Percentiles rank a stretch among this genome's conserved stretches.
These are phyloP conservation scores for Astropecten irregularis DNA, from an alignment of 53 echinoderm and acorn worm genomes.

Conservation along the genomic window DNA sequence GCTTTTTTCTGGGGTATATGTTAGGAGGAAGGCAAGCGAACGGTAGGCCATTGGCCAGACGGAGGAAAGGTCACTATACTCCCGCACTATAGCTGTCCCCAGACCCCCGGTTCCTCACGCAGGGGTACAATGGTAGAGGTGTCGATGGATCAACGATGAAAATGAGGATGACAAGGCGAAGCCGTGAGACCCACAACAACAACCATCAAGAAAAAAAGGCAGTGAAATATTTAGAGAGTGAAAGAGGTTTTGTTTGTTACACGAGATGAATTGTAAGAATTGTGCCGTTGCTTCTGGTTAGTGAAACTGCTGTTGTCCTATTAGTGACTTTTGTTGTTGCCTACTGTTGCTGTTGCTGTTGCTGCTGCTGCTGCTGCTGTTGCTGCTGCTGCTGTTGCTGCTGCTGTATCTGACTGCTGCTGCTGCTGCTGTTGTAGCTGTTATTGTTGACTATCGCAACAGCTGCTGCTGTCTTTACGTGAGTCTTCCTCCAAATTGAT, in stretches of 20 bases:
- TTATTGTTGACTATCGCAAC: neutral
- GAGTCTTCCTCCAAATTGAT: too few species aligned
- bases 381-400: neutral
- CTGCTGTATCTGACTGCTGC: neutral
- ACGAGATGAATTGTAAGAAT: too few species aligned
- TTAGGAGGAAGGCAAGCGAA: conserved; percentile 26
- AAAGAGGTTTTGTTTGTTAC: too few species aligned
- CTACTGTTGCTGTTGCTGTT: too few species aligned
- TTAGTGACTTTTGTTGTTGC: too few species aligned
- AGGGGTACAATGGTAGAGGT: neutral
- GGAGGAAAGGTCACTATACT: conserved; percentile 42
- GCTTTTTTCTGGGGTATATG: too few species aligned
- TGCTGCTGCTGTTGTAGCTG: neutral
- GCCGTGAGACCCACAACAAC: too few species aligned
- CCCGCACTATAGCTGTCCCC: conserved; percentile 23
- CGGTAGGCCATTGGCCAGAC: conserved; percentile 55
- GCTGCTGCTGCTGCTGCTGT: conserved; percentile 2
- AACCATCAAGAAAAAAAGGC: too few species aligned
- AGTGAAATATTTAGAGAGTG: too few species aligned
- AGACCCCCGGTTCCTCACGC: neutral
- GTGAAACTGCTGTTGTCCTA: too few species aligned
- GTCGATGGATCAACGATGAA: conserved; percentile 15
- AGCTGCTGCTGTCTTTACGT: neutral
- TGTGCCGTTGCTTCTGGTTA: too few species aligned
- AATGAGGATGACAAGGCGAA: too few species aligned